phyloP scores from a whole-genome alignment of 2,113 vertebrate genomes.

The Rhegmatorhina hoffmannsi region DNA sequence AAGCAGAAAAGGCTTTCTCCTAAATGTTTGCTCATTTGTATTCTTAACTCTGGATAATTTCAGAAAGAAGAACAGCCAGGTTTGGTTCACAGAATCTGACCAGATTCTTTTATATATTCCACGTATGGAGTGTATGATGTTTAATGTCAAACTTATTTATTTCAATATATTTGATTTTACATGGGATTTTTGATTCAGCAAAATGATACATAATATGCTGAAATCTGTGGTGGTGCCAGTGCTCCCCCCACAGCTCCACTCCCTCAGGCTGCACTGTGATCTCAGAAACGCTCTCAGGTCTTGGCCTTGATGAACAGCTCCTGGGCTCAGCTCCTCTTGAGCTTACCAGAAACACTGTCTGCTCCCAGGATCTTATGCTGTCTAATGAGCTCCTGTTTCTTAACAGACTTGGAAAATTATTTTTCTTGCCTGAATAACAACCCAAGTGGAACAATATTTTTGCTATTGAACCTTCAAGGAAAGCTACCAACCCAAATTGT shows the following conservation, averaged over 20 bases:
- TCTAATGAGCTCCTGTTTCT: not conserved
- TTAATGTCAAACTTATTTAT: not conserved
- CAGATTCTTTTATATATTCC: not conserved
- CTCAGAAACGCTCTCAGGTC: not conserved
- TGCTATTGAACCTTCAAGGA: rapidly evolving
- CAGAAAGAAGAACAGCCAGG: not conserved
- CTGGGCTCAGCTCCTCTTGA: not conserved
- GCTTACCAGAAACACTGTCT: not conserved
- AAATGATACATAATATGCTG: not conserved
- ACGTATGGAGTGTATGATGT: rapidly evolving
- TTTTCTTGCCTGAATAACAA: not conserved
- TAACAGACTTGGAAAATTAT: not conserved
- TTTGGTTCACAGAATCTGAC: not conserved
- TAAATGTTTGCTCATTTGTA: not conserved
- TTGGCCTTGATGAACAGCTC: not conserved
- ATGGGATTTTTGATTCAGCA: not conserved
- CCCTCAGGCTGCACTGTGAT: not conserved
- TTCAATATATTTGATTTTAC: not conserved
- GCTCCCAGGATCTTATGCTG: not conserved
- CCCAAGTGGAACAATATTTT: not conserved
- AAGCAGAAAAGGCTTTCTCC: not conserved
- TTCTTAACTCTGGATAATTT: not conserved
- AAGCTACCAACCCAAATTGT: not conserved
- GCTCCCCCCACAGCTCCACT: not conserved
- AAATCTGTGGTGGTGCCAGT: not conserved